Conservation (phyloP, 2,113 vertebrate species). For the Onychostoma macrolepis region DNA sequence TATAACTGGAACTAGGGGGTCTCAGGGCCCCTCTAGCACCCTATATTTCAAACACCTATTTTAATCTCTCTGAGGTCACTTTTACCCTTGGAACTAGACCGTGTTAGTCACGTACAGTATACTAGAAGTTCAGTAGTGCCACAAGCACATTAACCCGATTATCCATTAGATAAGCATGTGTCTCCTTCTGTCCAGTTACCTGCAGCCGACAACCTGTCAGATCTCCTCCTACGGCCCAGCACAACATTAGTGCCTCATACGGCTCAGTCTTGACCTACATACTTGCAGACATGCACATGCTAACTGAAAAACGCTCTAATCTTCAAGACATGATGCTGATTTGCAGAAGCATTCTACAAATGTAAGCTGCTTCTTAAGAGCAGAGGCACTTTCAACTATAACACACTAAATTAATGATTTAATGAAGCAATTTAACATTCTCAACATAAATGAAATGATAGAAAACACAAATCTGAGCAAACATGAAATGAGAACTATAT, state of each 20-base stretch:
- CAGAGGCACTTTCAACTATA: background rate
- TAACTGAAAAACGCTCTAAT: background rate
- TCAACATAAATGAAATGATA: background rate
- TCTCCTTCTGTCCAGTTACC: conserved; percentile 68
- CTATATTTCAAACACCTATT: background rate
- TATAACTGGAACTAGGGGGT: background rate
- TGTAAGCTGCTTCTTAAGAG: conserved; percentile 38
- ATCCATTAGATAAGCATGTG: conserved; percentile 71
- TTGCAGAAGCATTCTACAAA: conserved; percentile 1
- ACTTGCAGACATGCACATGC: conserved; percentile 36
- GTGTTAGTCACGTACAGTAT: background rate
- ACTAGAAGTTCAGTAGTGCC: conserved; percentile 10
- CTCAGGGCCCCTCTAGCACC: background rate
- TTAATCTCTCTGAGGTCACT: background rate
- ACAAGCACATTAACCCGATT: conserved; percentile 69
- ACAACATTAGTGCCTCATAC: background rate
- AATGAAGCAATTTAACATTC: background rate
- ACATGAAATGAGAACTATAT: background rate
- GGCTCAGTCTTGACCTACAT: conserved; percentile 31
- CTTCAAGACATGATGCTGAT: conserved; percentile 10
- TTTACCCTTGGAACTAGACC: background rate
- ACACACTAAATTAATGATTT: background rate
- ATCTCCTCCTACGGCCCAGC: background rate
- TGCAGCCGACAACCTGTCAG: conserved; percentile 21
- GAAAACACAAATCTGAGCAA: background rate